Evolutionary conservation across 1,140 invertebrate genomes (phyloP).

Genomic region (Muscidifurax raptorellus): DNA sequence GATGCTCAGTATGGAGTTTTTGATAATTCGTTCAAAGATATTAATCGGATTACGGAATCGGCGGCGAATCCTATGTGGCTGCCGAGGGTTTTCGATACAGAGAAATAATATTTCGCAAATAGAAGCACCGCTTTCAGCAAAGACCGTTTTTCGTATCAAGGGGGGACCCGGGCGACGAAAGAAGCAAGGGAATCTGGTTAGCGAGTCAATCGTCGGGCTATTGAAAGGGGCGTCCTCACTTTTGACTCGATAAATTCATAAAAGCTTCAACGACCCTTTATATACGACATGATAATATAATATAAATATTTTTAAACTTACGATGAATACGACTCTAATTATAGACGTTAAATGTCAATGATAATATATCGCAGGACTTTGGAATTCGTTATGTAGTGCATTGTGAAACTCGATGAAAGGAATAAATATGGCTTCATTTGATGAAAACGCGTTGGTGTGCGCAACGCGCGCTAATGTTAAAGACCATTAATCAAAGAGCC

Average conservation of each 20-base stretch:
- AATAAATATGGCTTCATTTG: not conserved
- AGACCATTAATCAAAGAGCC: not conserved
- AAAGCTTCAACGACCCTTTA: not conserved
- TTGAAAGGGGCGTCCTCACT: not conserved
- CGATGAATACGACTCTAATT: too few species aligned
- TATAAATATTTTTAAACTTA: too few species aligned
- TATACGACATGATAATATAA: too few species aligned
- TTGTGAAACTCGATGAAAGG: not conserved
- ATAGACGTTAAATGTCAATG: not conserved
- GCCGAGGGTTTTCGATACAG: too few species aligned
- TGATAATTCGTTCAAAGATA: too few species aligned
- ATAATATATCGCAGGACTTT: not conserved
- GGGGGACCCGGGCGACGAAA: not conserved
- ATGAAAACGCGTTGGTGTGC: not conserved
- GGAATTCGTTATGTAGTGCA: not conserved
- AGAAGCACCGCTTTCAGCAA: not conserved
- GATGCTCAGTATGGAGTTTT: too few species aligned
- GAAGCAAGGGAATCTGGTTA: conserved; percentile 5
- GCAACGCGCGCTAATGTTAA: not conserved
- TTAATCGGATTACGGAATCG: too few species aligned
- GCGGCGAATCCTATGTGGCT: too few species aligned
- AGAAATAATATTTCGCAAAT: not conserved
- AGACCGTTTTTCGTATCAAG: not conserved
- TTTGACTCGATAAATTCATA: not conserved
- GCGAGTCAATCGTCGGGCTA: conserved; percentile 8